Evolutionary conservation across 1,140 invertebrate species (phyloP).

Genomic region (Bombus breviceps): DNA sequence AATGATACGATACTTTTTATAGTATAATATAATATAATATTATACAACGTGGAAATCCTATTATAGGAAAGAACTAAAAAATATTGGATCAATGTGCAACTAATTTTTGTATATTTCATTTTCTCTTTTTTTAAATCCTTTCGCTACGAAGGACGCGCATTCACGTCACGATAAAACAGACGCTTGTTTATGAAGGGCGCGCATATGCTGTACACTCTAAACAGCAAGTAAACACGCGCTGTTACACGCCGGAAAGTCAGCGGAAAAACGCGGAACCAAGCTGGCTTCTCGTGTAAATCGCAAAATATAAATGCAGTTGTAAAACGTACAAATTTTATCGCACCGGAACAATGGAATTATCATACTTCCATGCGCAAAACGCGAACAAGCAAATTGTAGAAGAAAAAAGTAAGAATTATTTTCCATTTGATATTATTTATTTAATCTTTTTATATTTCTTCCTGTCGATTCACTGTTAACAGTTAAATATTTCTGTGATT

Average conservation of each 20-base stretch:
- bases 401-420: neutral
- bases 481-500: too few species aligned
- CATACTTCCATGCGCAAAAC: neutral
- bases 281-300: neutral
- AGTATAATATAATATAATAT: too few species aligned
- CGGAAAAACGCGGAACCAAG: constrained; percentile 2
- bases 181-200: neutral
- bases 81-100: too few species aligned
- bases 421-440: too few species aligned
- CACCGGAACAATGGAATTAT: neutral
- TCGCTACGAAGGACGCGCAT: neutral
- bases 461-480: too few species aligned
- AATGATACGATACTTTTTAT: too few species aligned
- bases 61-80: neutral
- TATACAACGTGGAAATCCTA: neutral
- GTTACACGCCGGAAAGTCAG: constrained; percentile 3
- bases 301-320: neutral
- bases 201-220: neutral
- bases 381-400: neutral
- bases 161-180: neutral
- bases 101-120: neutral
- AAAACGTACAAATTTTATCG: constrained; percentile 1
- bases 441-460: too few species aligned
- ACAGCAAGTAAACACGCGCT: constrained; percentile 2
- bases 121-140: neutral